Evolutionary conservation across 2,797 vertebrate genomes (phyloP).

Genomic region (Pipistrellus pipistrellus): DNA sequence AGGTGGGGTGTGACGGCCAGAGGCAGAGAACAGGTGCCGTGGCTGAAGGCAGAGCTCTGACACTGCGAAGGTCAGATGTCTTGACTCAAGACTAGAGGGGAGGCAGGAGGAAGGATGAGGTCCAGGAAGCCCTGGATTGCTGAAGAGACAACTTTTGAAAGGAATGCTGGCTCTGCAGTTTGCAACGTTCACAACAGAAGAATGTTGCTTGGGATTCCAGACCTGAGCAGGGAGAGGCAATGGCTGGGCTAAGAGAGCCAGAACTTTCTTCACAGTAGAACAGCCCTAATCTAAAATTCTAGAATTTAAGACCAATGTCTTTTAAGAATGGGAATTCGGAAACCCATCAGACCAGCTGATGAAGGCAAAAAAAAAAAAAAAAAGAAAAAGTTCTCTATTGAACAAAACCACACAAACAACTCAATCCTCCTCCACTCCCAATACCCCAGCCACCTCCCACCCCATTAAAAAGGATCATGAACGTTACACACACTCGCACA

Average conservation of each 20-base stretch:
- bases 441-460: not conserved
- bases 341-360: conserved; percentile 89
- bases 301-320: conserved; percentile 41
- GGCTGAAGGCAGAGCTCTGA: not conserved
- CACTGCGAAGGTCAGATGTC: not conserved
- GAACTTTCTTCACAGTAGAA: conserved; percentile 78
- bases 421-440: not conserved
- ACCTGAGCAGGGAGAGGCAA: conserved; percentile 16
- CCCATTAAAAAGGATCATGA: not conserved
- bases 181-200: not conserved
- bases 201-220: not conserved
- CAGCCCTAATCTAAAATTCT: conserved; percentile 52
- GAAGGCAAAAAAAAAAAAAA: conserved; percentile 24
- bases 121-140: not conserved
- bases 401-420: conserved; percentile 60
- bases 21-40: not conserved
- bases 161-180: not conserved
- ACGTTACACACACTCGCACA: conserved; percentile 54
- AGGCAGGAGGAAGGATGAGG: not conserved
- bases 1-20: not conserved
- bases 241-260: conserved; percentile 13
- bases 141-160: not conserved
- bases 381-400: conserved; percentile 27
- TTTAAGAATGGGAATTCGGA: conserved; percentile 77
- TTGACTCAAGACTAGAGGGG: not conserved